Conservation (phyloP, 2,113 vertebrate genomes). For the Hippocampus comes region DNA sequence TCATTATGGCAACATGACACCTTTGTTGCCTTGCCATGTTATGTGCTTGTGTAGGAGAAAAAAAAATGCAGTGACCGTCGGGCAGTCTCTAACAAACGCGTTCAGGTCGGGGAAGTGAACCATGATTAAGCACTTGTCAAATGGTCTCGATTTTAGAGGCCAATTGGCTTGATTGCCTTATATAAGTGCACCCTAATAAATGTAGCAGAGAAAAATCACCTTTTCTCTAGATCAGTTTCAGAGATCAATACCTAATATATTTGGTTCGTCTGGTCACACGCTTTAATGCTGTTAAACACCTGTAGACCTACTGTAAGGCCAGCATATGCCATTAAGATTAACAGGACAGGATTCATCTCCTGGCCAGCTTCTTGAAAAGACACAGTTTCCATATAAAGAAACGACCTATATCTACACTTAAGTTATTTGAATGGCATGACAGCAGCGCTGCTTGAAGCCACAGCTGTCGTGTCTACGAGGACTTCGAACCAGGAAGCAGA, state of each 20-base stretch:
- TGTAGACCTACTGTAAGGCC: neutral
- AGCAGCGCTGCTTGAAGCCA: neutral
- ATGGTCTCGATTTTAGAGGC: neutral
- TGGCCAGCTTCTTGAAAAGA: neutral
- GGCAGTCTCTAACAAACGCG: neutral
- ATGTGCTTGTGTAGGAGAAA: neutral
- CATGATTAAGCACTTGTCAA: neutral
- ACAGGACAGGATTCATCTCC: neutral
- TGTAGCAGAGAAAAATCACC: neutral
- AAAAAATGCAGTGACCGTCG: no score
- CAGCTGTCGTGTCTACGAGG: slow-evolving; percentile 15
- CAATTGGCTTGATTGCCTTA: neutral
- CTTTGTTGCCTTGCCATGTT: neutral
- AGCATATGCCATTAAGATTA: neutral
- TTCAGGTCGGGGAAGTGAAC: no score
- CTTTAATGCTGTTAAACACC: neutral
- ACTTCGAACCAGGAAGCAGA: slow-evolving; percentile 16
- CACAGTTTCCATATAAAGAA: neutral
- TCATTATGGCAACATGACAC: neutral
- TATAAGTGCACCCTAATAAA: neutral
- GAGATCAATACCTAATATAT: neutral
- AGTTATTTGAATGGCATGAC: neutral
- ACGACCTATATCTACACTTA: slow-evolving; percentile 11
- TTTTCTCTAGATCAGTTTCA: neutral
- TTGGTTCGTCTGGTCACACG: neutral